phyloP scores from a whole-genome alignment of 2,113 vertebrate species.

The Rhynchomys soricoides region DNA sequence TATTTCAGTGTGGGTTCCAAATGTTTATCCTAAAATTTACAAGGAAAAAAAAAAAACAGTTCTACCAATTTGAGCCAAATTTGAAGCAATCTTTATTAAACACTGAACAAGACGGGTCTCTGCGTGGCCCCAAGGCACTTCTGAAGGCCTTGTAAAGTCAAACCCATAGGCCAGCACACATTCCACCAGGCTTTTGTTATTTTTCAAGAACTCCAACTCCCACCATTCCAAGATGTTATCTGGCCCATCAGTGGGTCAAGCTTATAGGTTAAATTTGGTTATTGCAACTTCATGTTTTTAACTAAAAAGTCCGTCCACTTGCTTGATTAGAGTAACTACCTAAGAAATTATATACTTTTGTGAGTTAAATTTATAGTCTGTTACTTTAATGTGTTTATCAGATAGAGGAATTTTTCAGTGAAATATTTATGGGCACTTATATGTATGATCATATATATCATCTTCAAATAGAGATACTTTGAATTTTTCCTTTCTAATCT shows the following conservation, averaged over 20 bases:
- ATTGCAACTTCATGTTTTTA: background rate
- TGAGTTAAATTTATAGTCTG: background rate
- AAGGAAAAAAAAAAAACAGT: background rate
- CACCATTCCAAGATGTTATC: background rate
- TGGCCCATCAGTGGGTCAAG: background rate
- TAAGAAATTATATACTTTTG: background rate
- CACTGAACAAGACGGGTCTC: background rate
- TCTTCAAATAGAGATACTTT: background rate
- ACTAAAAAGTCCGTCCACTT: background rate
- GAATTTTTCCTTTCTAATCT: background rate
- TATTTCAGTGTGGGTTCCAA: background rate
- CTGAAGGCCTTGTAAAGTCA: background rate
- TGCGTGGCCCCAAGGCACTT: background rate
- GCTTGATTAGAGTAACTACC: background rate
- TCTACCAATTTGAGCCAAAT: background rate
- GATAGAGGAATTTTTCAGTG: background rate
- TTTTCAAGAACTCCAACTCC: background rate
- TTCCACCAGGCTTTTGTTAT: background rate
- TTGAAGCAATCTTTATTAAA: background rate
- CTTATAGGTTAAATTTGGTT: background rate
- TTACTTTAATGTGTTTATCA: background rate
- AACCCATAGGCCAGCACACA: background rate
- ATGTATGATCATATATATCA: background rate
- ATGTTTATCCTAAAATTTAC: background rate
- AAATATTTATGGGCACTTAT: background rate